A percentile compares a stretch with the other conserved stretches of the same genome.
These are phyloP conservation scores for Chitala chitala DNA, from an alignment of 2,113 vertebrate genomes.

Conservation along the genomic window DNA sequence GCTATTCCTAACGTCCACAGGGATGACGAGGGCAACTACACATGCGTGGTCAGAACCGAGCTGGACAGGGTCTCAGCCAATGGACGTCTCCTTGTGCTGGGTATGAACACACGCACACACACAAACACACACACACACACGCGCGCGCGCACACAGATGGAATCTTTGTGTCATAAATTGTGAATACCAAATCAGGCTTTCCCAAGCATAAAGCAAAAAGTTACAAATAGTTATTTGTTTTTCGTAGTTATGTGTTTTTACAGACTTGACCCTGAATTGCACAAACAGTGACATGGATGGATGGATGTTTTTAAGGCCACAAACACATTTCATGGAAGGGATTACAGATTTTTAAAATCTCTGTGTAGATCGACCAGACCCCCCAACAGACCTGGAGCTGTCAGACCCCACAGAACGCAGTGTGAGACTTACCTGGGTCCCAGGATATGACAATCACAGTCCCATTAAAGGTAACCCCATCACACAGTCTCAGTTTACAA, in stretches of 20 bases:
- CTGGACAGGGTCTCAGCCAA: conserved; percentile 82
- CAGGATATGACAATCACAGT: conserved; percentile 83
- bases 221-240: too few species aligned
- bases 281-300: too few species aligned
- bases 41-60: conserved; percentile 81
- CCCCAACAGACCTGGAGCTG: conserved; percentile 79
- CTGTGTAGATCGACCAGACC: conserved; percentile 75
- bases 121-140: not conserved
- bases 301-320: too few species aligned
- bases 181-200: too few species aligned
- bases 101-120: conserved; percentile 54
- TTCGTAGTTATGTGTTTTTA: too few species aligned
- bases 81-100: conserved; percentile 82
- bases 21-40: conserved; percentile 85
- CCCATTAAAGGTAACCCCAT: conserved; percentile 77
- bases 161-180: too few species aligned
- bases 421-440: conserved; percentile 81
- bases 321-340: too few species aligned
- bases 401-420: conserved; percentile 84
- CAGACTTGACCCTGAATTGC: too few species aligned
- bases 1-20: conserved; percentile 76
- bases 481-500: not conserved
- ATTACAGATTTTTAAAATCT: not conserved
- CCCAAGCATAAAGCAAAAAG: too few species aligned
- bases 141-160: conserved; percentile 2